phyloP scores from a whole-genome alignment of 2,113 vertebrate species.

The Hassar affinis region DNA sequence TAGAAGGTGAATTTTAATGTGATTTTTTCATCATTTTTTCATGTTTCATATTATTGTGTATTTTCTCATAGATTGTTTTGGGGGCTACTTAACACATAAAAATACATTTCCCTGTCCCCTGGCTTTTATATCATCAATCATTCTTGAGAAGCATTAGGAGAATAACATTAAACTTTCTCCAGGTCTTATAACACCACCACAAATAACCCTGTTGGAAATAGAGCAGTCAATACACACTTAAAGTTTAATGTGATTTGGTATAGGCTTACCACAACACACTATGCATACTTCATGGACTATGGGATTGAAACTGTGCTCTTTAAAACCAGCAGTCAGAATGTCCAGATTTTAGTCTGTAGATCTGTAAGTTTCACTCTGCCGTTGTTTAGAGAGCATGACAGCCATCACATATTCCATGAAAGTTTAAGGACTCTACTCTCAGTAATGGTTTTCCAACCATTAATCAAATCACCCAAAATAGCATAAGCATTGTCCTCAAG shows the following conservation, averaged over 20 bases:
- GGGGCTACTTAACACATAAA: background rate
- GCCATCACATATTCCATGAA: conserved; percentile 37
- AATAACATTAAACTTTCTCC: background rate
- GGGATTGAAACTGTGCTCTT: conserved; percentile 12
- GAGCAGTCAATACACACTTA: conserved; percentile 21
- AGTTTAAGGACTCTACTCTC: conserved; percentile 45
- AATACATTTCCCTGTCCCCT: background rate
- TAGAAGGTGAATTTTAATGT: background rate
- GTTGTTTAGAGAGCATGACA: conserved; percentile 39
- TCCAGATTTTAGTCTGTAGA: conserved; percentile 7
- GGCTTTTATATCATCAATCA: background rate
- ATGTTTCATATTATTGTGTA: background rate
- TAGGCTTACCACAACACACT: conserved; percentile 3
- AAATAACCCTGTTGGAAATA: conserved; percentile 25
- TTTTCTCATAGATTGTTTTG: background rate
- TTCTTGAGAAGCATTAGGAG: background rate
- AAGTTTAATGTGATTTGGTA: conserved; percentile 29
- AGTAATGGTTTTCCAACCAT: conserved; percentile 41
- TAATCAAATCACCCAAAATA: conserved; percentile 52
- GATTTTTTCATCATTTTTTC: background rate
- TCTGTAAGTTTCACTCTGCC: conserved; percentile 16
- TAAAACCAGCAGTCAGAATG: background rate
- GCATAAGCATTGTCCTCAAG: conserved; percentile 41
- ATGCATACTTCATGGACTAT: conserved; percentile 34
- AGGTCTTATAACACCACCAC: conserved; percentile 1